Percentiles rank a stretch among this genome's conserved stretches.
Conservation (phyloP, 2,797 vertebrate species). For the Cirrhinus mrigala region DNA sequence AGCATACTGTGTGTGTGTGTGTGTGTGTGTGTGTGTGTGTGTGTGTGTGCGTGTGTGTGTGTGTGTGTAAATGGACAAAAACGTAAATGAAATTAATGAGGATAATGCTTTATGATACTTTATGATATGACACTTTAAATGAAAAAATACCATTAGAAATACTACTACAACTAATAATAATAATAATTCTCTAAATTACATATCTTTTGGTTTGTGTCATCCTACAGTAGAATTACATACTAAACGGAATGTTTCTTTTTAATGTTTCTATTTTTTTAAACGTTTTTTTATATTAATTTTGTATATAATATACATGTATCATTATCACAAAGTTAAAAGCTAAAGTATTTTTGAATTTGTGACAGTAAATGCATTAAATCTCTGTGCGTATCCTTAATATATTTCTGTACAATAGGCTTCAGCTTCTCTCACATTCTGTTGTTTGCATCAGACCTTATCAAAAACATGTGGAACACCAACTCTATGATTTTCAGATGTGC, state of each 20-base stretch:
- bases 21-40: background rate
- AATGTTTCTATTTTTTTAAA: too few species aligned
- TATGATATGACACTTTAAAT: background rate
- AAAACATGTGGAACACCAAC: constrained; percentile 75
- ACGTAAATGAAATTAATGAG: constrained; percentile 12
- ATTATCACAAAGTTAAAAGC: constrained; percentile 1
- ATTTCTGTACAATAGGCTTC: constrained; percentile 39
- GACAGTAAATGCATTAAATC: constrained; percentile 33
- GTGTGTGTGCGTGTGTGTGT: background rate
- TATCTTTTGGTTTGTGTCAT: constrained; percentile 3
- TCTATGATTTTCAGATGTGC: constrained; percentile 76
- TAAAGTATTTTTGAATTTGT: constrained; percentile 8
- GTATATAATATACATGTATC: background rate
- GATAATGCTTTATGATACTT: constrained; percentile 13
- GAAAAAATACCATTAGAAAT: background rate
- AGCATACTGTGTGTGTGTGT: background rate
- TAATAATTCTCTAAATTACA: constrained; percentile 21
- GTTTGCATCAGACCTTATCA: constrained; percentile 67
- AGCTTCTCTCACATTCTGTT: constrained; percentile 59
- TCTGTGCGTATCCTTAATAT: constrained; percentile 23
- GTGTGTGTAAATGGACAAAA: background rate
- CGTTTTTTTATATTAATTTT: background rate
- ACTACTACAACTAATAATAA: background rate
- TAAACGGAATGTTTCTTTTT: background rate
- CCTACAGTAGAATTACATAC: background rate